Evolutionary conservation across 2,113 vertebrate species (phyloP).

Genomic region (Merops nubicus): DNA sequence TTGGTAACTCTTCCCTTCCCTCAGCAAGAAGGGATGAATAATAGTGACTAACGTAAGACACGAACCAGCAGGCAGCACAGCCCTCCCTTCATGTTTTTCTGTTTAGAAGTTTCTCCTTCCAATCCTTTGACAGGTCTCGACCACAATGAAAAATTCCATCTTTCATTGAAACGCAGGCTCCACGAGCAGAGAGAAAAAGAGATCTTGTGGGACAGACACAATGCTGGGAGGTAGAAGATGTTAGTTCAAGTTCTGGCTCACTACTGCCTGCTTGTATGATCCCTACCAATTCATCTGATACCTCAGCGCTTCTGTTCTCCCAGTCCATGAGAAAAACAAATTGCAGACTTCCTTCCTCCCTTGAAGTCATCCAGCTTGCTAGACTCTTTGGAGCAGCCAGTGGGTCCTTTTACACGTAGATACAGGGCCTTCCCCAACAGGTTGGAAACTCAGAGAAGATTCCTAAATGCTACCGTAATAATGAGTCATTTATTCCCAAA

Average conservation of each 20-base stretch:
- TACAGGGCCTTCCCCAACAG: background rate
- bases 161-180: slow-evolving; percentile 12
- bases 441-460: slow-evolving; percentile 14
- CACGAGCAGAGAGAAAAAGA: background rate
- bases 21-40: background rate
- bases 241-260: background rate
- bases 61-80: background rate
- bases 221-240: background rate
- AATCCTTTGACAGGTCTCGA: background rate
- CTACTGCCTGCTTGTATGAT: background rate
- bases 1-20: background rate
- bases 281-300: background rate
- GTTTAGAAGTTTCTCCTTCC: background rate
- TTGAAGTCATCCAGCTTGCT: background rate
- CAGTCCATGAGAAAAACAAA: slow-evolving; percentile 51
- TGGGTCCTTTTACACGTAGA: background rate
- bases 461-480: background rate
- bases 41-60: background rate
- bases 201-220: background rate
- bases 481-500: slow-evolving; percentile 1
- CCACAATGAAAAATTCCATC: background rate
- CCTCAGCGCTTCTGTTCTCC: slow-evolving; percentile 38
- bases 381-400: background rate
- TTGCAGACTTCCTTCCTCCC: slow-evolving; percentile 38
- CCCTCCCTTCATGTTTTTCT: background rate